These are phyloP conservation scores for Sphecodes monilicornis DNA, from an alignment of 2,888 invertebrate genomes.

Conservation along the genomic window DNA sequence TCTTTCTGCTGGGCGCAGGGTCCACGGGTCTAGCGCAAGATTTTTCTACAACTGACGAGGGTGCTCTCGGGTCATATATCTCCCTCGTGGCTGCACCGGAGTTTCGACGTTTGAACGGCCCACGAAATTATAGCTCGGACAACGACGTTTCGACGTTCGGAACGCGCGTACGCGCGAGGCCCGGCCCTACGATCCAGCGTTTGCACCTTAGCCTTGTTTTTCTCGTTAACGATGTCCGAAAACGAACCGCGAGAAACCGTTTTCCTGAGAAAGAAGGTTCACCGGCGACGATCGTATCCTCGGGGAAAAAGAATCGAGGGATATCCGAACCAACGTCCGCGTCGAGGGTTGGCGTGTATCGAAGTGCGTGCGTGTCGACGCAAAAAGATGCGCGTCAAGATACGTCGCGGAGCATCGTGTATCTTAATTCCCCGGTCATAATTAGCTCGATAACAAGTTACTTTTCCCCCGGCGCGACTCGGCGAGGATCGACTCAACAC, in stretches of 20 bases:
- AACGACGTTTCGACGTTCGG: slow-evolving; percentile 1
- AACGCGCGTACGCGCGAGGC: not conserved
- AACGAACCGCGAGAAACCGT: not conserved
- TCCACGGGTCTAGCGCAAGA: slow-evolving; percentile 56
- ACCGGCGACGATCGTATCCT: not conserved
- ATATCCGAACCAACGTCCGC: slow-evolving; percentile 4
- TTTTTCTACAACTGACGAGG: slow-evolving; percentile 77
- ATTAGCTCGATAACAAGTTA: slow-evolving; percentile 53
- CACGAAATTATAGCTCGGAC: slow-evolving; percentile 79
- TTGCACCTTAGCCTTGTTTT: not conserved
- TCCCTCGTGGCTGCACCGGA: slow-evolving; percentile 68
- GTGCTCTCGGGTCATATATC: slow-evolving; percentile 79
- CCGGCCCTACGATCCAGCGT: not conserved
- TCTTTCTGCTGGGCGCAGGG: slow-evolving; percentile 19
- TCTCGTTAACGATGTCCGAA: not conserved
- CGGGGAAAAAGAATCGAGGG: not conserved
- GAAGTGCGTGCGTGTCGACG: slow-evolving; percentile 52
- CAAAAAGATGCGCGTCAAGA: slow-evolving; percentile 49
- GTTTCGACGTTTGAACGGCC: slow-evolving; percentile 81
- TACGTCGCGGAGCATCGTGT: slow-evolving; percentile 41
- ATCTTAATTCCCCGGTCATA: slow-evolving; percentile 38
- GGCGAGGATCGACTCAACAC: slow-evolving; percentile 50
- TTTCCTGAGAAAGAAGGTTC: not conserved
- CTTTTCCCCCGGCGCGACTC: slow-evolving; percentile 35
- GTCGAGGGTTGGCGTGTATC: slow-evolving; percentile 20